Evolutionary conservation across 2,888 invertebrate species (phyloP).

Genomic region (Latrodectus elegans): DNA sequence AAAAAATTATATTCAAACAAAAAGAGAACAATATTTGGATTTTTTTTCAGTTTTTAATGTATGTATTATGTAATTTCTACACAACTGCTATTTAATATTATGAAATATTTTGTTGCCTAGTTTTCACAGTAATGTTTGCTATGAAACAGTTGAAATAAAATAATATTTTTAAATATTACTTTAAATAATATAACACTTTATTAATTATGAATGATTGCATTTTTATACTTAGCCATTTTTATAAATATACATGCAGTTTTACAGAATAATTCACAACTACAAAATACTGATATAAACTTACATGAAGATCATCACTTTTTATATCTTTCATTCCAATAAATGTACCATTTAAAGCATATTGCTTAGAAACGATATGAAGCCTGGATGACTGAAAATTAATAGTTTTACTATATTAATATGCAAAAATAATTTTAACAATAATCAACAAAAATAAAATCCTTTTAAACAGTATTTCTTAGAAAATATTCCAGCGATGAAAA

Average conservation of each 20-base stretch:
- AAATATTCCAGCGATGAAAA: neutral
- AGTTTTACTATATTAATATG: too few species aligned
- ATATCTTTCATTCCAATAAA: conserved; percentile 49
- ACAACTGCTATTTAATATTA: too few species aligned
- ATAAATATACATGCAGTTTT: neutral
- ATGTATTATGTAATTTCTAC: too few species aligned
- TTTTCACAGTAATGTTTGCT: too few species aligned
- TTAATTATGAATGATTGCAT: neutral
- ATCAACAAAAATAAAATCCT: neutral
- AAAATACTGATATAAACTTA: conserved; percentile 24
- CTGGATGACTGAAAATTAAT: conserved; percentile 40
- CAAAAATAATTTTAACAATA: too few species aligned
- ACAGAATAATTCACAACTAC: neutral
- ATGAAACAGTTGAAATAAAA: neutral
- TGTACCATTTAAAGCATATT: conserved; percentile 61
- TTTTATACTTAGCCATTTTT: too few species aligned
- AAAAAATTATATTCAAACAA: too few species aligned
- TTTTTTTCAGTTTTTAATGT: too few species aligned
- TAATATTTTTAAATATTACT: too few species aligned
- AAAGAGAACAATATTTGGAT: too few species aligned
- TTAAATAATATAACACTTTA: neutral
- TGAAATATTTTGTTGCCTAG: too few species aligned
- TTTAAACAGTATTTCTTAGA: neutral
- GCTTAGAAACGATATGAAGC: conserved; percentile 48
- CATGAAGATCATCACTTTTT: conserved; percentile 55